A percentile compares a stretch with the other conserved stretches of the same genome.
These are phyloP conservation scores for Corythornis madagascariensis DNA, from an alignment of 2,113 vertebrate genomes.

Conservation along the genomic window DNA sequence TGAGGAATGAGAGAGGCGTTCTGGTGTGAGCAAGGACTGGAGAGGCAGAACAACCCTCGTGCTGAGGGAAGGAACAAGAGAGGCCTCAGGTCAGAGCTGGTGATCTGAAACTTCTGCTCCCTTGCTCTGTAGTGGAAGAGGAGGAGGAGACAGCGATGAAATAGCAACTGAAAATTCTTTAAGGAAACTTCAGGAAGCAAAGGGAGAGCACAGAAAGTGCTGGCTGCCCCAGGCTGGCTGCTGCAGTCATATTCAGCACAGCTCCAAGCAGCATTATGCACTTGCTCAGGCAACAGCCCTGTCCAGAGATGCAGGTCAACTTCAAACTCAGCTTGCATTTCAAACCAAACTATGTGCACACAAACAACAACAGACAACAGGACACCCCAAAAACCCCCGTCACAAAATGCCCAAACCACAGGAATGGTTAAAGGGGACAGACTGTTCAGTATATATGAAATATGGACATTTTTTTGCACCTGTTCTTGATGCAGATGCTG, in stretches of 20 bases:
- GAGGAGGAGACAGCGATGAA: neutral
- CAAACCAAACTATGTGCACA: neutral
- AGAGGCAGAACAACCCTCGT: neutral
- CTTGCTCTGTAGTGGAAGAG: neutral
- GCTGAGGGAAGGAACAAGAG: neutral
- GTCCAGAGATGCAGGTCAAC: neutral
- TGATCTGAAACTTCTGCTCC: neutral
- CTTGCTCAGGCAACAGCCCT: neutral
- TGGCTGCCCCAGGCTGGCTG: neutral
- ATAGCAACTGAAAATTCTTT: neutral
- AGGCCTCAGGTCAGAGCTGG: neutral
- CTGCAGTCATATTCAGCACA: neutral
- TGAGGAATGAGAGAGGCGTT: neutral
- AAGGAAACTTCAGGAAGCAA: neutral
- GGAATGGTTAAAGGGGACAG: neutral
- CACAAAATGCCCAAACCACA: neutral
- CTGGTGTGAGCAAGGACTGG: neutral
- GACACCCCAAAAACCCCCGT: accelerated
- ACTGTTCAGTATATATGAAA: neutral
- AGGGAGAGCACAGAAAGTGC: neutral
- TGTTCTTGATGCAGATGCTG: neutral
- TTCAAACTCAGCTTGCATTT: neutral
- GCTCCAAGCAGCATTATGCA: neutral
- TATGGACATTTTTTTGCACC: neutral
- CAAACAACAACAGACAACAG: neutral